These are phyloP conservation scores for Apis laboriosa DNA, from an alignment of 1,140 invertebrate genomes.

Conservation along the genomic window DNA sequence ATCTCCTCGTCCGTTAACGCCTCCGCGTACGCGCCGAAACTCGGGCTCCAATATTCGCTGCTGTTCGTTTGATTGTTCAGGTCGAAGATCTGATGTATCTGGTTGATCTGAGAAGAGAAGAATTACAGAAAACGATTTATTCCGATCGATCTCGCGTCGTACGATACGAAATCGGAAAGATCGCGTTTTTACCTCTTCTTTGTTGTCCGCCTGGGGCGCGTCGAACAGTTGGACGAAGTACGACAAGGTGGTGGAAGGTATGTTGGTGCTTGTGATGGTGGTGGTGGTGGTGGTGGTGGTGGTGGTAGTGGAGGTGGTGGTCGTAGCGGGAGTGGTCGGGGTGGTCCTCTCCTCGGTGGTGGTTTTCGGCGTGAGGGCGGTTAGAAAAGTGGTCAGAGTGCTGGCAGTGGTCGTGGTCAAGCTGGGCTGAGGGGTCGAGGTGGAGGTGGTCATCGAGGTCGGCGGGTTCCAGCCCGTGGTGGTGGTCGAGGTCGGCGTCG, in stretches of 20 bases:
- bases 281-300: constrained; percentile 73
- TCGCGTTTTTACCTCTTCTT: constrained; percentile 50
- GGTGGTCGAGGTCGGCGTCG: constrained; percentile 71
- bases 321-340: constrained; percentile 76
- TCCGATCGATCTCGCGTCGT: too few species aligned
- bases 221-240: constrained; percentile 62
- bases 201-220: constrained; percentile 59
- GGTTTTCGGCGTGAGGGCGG: constrained; percentile 67
- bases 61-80: constrained; percentile 73
- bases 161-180: too few species aligned
- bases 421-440: constrained; percentile 59
- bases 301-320: constrained; percentile 73
- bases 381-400: constrained; percentile 72
- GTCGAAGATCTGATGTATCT: constrained; percentile 67
- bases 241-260: constrained; percentile 70
- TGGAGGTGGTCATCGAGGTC: constrained; percentile 61
- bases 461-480: constrained; percentile 70
- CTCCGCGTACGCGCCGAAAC: constrained; percentile 84
- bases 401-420: constrained; percentile 64
- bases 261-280: constrained; percentile 23
- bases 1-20: constrained; percentile 82
- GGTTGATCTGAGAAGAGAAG: too few species aligned
- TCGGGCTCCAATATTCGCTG: constrained; percentile 74
- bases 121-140: not conserved
- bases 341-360: constrained; percentile 79